phyloP scores from a whole-genome alignment of 1,140 invertebrate genomes.

The Sweltsa coloradensis region DNA sequence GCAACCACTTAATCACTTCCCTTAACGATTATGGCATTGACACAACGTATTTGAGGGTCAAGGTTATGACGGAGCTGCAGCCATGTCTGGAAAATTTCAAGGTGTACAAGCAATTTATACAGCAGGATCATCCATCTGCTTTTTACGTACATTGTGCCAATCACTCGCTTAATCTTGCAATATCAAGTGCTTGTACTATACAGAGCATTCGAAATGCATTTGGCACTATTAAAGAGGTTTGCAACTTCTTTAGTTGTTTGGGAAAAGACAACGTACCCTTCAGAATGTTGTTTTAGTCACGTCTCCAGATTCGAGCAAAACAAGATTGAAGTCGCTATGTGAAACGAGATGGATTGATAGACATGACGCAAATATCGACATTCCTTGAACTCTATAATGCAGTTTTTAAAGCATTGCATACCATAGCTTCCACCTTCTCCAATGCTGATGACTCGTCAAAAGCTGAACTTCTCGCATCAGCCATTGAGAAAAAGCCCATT shows the following conservation, averaged over 20 bases:
- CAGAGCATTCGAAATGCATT: conserved; percentile 10
- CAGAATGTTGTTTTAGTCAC: not conserved
- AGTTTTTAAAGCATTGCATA: too few relatives aligned
- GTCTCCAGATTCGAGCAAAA: not conserved
- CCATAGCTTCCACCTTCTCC: not conserved
- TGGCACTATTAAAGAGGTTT: conserved; percentile 12
- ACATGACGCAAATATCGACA: too few relatives aligned
- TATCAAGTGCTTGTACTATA: conserved; percentile 6
- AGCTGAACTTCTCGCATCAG: not conserved
- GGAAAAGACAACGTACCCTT: not conserved
- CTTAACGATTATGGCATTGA: conserved; percentile 1
- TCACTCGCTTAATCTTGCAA: conserved; percentile 23
- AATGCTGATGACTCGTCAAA: not conserved
- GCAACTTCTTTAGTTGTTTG: conserved; percentile 11
- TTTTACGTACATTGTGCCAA: conserved; percentile 23
- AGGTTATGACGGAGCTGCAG: conserved; percentile 21
- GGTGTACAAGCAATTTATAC: conserved; percentile 23
- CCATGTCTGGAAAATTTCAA: conserved; percentile 21
- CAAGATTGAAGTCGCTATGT: not conserved
- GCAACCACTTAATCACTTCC: conserved; percentile 1
- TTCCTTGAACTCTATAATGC: too few relatives aligned
- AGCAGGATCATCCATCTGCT: conserved; percentile 20
- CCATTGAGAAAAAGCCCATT: not conserved
- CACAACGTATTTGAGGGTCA: conserved; percentile 18
- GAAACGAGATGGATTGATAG: not conserved